Evolutionary conservation across 2,888 invertebrate species (phyloP), one percentile per base, ranked within the genome.

Genomic region (Melitaea athalia): DNA sequence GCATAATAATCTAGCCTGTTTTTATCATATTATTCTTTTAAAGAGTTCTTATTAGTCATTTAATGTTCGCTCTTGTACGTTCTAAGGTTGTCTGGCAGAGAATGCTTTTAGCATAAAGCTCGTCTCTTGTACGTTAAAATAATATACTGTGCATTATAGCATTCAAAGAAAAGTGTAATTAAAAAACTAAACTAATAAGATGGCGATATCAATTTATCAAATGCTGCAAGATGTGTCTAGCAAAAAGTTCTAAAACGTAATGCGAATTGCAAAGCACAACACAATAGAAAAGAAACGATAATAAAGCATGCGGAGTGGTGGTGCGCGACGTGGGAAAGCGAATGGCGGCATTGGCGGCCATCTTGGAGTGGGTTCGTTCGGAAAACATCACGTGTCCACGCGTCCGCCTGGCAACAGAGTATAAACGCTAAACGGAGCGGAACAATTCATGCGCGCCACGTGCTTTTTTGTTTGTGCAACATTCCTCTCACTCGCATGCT

Each of bases 291-390:
- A 86, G 84, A 87, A 88, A 86, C 79, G 80, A 88, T 84, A 85
- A 84, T 82, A 81, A 85, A 85, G 83, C 85, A 83, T 85, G 85
- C 85, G 78, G 82, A 85, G 83, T 83, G 82, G 80, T 81, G 83
- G 82, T 79, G 83, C 81, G 83, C 86, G 85, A 91, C 91, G 90
- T 92, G 91, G 91, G 91, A 92, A 92, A 91, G 91, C 91, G 91
- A 91, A 91, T 89, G 87, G 88, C 85, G 81, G 82, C 78, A 80
- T 77, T 77, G 84, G 84, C 90, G 81, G 91, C 92, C 92, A 92
- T 92, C 85, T 91, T 92, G 89, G 80, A 83, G 81, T 81, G 79
- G 82, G 84, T 82, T 85, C 77, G 85, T 83, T 88, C 87, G 82
- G 82, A 87, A 87, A 87, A 86, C 85, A 86, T 90, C 88, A 88